phyloP scores from a whole-genome alignment of 2,113 vertebrate genomes.

The Hymenochirus boettgeri region DNA sequence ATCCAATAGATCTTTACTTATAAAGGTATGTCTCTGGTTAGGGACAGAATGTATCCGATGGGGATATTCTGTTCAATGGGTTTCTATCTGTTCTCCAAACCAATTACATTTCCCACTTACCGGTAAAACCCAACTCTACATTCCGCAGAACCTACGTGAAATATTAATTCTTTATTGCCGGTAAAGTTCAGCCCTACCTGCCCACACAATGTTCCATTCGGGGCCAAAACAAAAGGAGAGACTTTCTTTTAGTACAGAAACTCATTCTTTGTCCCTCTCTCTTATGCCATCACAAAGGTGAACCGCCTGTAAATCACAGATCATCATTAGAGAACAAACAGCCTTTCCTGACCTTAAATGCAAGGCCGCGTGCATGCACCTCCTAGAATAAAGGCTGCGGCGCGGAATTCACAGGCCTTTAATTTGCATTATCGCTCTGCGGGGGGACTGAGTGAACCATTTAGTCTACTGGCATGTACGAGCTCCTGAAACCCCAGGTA shows the following conservation, averaged over 20 bases:
- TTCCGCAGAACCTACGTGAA: too few relatives aligned
- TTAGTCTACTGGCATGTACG: slow-evolving; percentile 28
- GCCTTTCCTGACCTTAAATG: slow-evolving; percentile 23
- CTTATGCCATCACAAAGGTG: slow-evolving; percentile 29
- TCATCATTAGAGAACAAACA: slow-evolving; percentile 30
- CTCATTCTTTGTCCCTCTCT: background rate
- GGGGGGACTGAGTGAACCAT: slow-evolving; percentile 28
- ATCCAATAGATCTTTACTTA: too few relatives aligned
- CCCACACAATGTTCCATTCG: background rate
- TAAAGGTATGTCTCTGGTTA: too few relatives aligned
- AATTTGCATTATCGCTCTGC: slow-evolving; percentile 28
- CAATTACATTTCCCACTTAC: too few relatives aligned
- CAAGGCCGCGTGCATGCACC: slow-evolving; percentile 1
- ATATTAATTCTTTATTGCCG: slow-evolving; percentile 9
- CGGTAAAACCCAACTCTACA: too few relatives aligned
- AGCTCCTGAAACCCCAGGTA: slow-evolving; percentile 33
- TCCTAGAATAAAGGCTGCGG: slow-evolving; percentile 17
- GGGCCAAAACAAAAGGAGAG: slow-evolving; percentile 2
- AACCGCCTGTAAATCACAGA: slow-evolving; percentile 36
- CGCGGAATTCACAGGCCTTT: slow-evolving; percentile 18
- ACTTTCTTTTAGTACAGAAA: slow-evolving; percentile 5
- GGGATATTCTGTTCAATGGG: too few relatives aligned
- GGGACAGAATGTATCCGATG: too few relatives aligned
- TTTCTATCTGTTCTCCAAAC: too few relatives aligned
- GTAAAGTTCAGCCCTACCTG: slow-evolving; percentile 6